These are phyloP conservation scores for Tokudaia tokunoshimensis DNA, from an alignment of 2,797 vertebrate species.

Conservation along the genomic window DNA sequence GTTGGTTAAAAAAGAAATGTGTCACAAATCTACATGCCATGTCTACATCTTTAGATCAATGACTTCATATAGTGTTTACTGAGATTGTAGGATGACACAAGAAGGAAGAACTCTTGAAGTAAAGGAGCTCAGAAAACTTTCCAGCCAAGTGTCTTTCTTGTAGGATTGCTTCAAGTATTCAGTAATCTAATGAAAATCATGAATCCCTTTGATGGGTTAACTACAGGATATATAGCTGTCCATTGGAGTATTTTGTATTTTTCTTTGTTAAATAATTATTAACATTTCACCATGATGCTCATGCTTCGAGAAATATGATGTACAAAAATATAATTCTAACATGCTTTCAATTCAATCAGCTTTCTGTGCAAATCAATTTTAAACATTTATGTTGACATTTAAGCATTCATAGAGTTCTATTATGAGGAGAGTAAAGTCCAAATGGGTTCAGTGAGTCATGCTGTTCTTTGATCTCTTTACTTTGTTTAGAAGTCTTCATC, in stretches of 20 bases:
- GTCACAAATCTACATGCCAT: background rate
- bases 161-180: background rate
- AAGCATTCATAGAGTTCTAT: background rate
- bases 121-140: slow-evolving; percentile 1
- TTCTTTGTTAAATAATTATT: slow-evolving; percentile 35
- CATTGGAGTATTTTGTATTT: background rate
- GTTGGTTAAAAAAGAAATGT: background rate
- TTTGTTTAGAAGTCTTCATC: slow-evolving; percentile 11
- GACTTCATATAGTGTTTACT: background rate
- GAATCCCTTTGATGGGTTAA: background rate
- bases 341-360: slow-evolving; percentile 2
- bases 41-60: background rate
- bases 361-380: slow-evolving; percentile 16
- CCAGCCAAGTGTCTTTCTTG: slow-evolving; percentile 4
- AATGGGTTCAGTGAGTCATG: background rate
- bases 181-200: background rate
- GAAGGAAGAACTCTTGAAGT: background rate
- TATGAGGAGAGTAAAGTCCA: background rate
- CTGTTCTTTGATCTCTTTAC: background rate
- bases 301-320: slow-evolving; percentile 22
- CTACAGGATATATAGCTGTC: background rate
- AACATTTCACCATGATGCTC: background rate
- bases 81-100: background rate
- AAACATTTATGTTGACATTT: slow-evolving; percentile 32
- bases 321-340: background rate